Conservation (phyloP, 1,140 invertebrate genomes). For the Temnothorax curvispinosus region DNA sequence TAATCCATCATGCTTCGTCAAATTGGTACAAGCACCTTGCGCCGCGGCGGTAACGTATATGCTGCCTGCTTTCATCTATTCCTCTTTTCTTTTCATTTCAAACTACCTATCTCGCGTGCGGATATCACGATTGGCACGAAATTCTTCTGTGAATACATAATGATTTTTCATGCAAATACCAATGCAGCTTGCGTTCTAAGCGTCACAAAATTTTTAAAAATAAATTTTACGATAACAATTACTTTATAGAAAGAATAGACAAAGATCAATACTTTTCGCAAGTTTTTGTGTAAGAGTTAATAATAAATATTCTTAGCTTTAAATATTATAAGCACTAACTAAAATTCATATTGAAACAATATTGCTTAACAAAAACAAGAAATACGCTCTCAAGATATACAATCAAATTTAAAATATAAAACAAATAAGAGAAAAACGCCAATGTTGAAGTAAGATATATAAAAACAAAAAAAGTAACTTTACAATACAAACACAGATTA, state of each 20-base stretch:
- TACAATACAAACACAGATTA: no score
- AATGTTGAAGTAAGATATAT: no score
- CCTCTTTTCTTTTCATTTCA: slow-evolving; percentile 58
- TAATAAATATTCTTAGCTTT: neutral
- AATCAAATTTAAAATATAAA: no score
- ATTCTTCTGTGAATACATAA: slow-evolving; percentile 22
- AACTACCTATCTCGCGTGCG: slow-evolving; percentile 36
- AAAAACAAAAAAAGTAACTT: no score
- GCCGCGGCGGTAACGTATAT: slow-evolving; percentile 60
- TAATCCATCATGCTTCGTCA: slow-evolving; percentile 82
- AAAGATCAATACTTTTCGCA: neutral
- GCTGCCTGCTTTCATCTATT: slow-evolving; percentile 63
- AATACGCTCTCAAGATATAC: no score
- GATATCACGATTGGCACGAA: slow-evolving; percentile 66
- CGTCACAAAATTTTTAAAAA: neutral
- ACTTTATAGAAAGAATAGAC: neutral
- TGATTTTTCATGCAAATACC: neutral
- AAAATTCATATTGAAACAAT: neutral
- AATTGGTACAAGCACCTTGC: slow-evolving; percentile 79
- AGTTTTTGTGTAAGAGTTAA: neutral
- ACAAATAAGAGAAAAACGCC: no score
- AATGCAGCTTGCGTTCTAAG: neutral
- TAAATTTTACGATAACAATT: neutral
- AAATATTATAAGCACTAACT: neutral
- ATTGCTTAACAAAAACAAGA: neutral